These are phyloP conservation scores for Atrina japonica DNA, from an alignment of 2,888 invertebrate species.

Conservation along the genomic window DNA sequence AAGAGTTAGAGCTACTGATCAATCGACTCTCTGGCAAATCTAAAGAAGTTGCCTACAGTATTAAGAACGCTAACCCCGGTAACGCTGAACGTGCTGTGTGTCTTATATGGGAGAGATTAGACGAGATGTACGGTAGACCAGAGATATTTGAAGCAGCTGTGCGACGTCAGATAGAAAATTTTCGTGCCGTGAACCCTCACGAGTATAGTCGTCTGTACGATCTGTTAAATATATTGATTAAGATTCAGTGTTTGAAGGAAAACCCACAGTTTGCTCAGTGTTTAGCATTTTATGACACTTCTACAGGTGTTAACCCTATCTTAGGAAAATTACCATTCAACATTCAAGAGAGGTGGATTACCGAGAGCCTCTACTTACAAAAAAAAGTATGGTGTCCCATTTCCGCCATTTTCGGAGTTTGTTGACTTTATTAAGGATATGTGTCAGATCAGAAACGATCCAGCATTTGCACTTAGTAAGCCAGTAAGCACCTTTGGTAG, in stretches of 20 bases:
- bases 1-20: neutral
- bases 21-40: neutral
- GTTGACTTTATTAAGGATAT: neutral
- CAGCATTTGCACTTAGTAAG: neutral
- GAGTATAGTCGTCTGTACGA: constrained; percentile 2
- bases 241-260: neutral
- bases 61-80: neutral
- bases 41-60: constrained; percentile 2
- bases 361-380: no score
- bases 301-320: constrained; percentile 9
- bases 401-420: neutral
- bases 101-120: no score
- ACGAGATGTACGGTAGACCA: constrained; percentile 6
- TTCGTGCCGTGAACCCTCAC: neutral
- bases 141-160: constrained; percentile 4
- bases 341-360: no score
- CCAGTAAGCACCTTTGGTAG: no score
- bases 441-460: no score
- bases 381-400: no score
- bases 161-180: constrained; percentile 4
- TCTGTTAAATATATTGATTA: no score
- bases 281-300: constrained; percentile 3
- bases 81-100: no score
- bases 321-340: no score
- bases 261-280: neutral